A percentile compares a stretch with the other conserved stretches of the same genome.
These are phyloP conservation scores for Crotalus tigris DNA, from an alignment of 2,113 vertebrate genomes.

Conservation along the genomic window DNA sequence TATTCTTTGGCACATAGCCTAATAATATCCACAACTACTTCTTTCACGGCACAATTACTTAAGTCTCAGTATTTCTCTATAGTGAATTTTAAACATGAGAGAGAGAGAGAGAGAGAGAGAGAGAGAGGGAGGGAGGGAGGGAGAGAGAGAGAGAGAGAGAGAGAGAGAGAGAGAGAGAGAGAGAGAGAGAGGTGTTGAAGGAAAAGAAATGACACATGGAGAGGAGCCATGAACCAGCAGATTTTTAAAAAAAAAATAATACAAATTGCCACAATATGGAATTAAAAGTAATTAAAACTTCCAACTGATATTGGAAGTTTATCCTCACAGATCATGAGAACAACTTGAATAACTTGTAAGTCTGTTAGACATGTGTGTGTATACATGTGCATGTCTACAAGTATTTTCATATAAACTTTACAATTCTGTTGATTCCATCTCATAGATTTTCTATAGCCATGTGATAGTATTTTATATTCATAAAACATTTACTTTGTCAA, in stretches of 20 bases:
- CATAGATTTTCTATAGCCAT: not conserved
- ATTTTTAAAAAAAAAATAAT: not conserved
- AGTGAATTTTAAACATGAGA: not conserved
- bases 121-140: too few relatives aligned
- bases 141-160: not conserved
- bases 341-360: not conserved
- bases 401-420: not conserved
- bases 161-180: too few relatives aligned
- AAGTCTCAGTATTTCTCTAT: not conserved
- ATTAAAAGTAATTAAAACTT: not conserved
- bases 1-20: not conserved
- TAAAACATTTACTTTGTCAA: not conserved
- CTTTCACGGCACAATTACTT: conserved; percentile 4
- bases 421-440: not conserved
- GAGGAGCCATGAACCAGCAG: not conserved
- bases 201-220: not conserved
- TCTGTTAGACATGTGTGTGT: not conserved
- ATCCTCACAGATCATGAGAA: not conserved
- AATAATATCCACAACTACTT: not conserved
- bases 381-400: not conserved
- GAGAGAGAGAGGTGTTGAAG: not conserved
- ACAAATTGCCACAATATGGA: not conserved
- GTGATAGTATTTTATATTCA: not conserved
- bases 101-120: too few relatives aligned
- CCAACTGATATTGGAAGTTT: not conserved